Percentiles rank a stretch among this genome's conserved stretches.
Conservation (phyloP, 2,113 vertebrate genomes). For the Corythaeola cristata region DNA sequence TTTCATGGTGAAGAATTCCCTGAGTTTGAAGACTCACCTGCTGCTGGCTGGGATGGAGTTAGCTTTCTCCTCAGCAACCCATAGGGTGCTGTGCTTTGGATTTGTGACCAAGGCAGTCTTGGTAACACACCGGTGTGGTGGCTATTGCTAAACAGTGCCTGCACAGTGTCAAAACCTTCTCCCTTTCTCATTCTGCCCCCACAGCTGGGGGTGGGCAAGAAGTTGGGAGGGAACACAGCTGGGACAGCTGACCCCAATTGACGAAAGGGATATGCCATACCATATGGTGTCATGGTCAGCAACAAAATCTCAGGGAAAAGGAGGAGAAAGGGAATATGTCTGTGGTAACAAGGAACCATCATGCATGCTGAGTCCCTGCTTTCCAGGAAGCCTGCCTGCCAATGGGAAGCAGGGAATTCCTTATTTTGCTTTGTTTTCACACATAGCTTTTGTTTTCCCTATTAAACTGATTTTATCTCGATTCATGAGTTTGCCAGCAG, state of each 20-base stretch:
- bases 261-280: background rate
- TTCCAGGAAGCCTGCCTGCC: background rate
- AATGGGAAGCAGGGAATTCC: background rate
- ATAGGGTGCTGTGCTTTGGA: background rate
- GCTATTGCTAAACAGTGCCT: background rate
- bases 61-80: background rate
- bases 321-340: background rate
- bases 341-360: background rate
- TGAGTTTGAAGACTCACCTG: background rate
- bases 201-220: background rate
- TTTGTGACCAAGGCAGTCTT: background rate
- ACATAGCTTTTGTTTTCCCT: background rate
- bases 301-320: background rate
- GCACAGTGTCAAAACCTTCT: background rate
- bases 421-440: background rate
- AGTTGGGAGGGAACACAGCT: background rate
- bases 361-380: background rate
- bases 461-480: background rate
- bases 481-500: background rate
- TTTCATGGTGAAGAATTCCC: background rate
- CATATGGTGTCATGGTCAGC: accelerated
- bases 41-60: background rate
- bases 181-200: background rate
- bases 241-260: background rate
- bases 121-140: background rate